Evolutionary conservation across 2,888 invertebrate genomes (phyloP).

Genomic region (Diarsia brunnea): DNA sequence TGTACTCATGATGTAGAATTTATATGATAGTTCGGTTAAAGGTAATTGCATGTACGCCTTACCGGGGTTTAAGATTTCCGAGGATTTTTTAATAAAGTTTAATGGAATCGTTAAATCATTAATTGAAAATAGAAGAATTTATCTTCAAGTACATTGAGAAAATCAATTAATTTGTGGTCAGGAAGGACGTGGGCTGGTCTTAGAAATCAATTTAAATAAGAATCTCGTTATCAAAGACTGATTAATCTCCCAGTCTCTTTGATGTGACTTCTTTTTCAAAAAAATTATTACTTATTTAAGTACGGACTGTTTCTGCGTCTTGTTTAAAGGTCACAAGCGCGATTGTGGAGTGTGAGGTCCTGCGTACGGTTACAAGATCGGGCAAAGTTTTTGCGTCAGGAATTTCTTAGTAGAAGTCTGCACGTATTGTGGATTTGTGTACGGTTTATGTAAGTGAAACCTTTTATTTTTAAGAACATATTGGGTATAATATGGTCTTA

Average conservation of each 20-base stretch:
- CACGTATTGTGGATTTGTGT: neutral
- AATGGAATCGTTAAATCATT: neutral
- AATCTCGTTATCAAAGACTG: constrained; percentile 13
- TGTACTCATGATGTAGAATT: constrained; percentile 21
- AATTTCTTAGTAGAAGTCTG: neutral
- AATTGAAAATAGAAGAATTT: neutral
- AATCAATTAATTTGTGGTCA: constrained; percentile 9
- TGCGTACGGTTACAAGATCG: neutral
- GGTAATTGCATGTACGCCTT: constrained; percentile 14
- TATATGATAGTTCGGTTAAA: constrained; percentile 33
- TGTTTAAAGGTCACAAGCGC: neutral
- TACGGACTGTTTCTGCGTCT: neutral
- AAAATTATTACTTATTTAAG: neutral
- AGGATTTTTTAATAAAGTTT: neutral
- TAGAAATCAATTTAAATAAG: constrained; percentile 26
- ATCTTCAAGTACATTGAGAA: neutral
- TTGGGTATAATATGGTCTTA: too few species aligned
- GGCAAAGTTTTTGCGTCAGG: neutral
- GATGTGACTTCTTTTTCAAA: neutral
- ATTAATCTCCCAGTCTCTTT: constrained; percentile 22
- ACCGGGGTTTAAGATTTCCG: neutral
- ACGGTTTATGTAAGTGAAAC: neutral
- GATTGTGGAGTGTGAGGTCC: neutral
- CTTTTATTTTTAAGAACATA: too few species aligned
- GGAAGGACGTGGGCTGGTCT: constrained; percentile 2